Base-by-base conservation (phyloP, 2,797 vertebrate species). In the Microctenopoma lineatum region DNA sequence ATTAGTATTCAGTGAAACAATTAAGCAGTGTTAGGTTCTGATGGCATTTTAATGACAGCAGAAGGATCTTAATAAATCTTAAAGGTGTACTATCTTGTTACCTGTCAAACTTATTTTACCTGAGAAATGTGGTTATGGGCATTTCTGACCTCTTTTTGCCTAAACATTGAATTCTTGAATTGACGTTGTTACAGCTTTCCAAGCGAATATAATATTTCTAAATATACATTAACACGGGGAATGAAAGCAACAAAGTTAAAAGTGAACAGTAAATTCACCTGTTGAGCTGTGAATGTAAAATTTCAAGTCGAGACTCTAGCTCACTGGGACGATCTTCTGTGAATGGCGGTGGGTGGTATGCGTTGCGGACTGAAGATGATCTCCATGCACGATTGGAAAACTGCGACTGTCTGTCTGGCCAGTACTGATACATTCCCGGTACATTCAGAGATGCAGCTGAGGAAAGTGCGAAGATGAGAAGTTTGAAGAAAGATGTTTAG, bases 231-330 rank as follows among this genome's bases (percentile, higher is more conserved):
- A 15, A 14, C 47, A 3, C 7, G 29, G 9, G 29, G 25, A 38
- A 2, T 7, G 13, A 29, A 27, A 51, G 46, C 18, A 32, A 11
- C 13, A 38, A 29, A 21, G 34, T 42, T 29, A 39, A 55, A 53
- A 16, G 3, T 12, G 5, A 26, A 44, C 27, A 3, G 6, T 13
- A 42, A 59, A 53, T 81, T 70, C 73, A 97, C 97, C 97, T 97
- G 91, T 95, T 95, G 57, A 99, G 93, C 83, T 99, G 97, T 36
- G 92, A 94, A 78, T 98, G 96, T 73, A 99, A 91, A 70, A 96
- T 88, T 74, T 98, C 95, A 26, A 99, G 93, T 70, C 94, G 94
- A 70, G 94, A 93, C 74, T 96, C 95, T 0, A 99, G 94, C 62
- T 96, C 94, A n/a, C 73, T 82, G 0, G 94, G 88, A 67, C 92